Evolutionary conservation across 2,888 invertebrate species (phyloP).

Genomic region (Laothoe populi): DNA sequence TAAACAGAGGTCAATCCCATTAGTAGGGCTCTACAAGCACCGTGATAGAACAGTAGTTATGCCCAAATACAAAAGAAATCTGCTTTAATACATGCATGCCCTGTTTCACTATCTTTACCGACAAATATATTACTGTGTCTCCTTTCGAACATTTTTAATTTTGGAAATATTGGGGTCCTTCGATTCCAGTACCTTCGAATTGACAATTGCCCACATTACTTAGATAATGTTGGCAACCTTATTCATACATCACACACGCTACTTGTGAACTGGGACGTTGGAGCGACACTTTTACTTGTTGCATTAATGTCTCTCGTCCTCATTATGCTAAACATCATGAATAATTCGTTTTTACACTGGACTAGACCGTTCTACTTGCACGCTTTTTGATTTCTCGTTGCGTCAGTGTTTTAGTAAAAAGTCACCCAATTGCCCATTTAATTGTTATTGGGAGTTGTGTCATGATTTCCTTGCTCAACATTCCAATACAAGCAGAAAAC

Average conservation of each 20-base stretch:
- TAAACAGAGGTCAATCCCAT: background rate
- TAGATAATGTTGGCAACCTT: background rate
- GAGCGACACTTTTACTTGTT: constrained; percentile 40
- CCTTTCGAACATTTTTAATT: background rate
- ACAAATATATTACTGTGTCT: no score
- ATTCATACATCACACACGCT: constrained; percentile 3
- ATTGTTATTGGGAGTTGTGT: constrained; percentile 13
- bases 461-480: constrained; percentile 11
- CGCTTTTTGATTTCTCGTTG: constrained; percentile 27
- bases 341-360: constrained; percentile 47
- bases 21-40: background rate
- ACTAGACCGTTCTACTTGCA: constrained; percentile 43
- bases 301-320: constrained; percentile 31
- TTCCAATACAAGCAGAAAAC: background rate
- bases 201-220: background rate
- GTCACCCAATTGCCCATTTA: constrained; percentile 10
- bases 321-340: constrained; percentile 47
- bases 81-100: no score
- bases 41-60: no score
- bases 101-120: no score
- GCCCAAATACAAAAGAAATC: no score
- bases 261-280: constrained; percentile 41
- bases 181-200: background rate
- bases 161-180: background rate
- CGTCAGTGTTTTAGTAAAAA: constrained; percentile 19